Base-by-base conservation (phyloP, 2,113 vertebrate genomes). In the Cathartes aura region DNA sequence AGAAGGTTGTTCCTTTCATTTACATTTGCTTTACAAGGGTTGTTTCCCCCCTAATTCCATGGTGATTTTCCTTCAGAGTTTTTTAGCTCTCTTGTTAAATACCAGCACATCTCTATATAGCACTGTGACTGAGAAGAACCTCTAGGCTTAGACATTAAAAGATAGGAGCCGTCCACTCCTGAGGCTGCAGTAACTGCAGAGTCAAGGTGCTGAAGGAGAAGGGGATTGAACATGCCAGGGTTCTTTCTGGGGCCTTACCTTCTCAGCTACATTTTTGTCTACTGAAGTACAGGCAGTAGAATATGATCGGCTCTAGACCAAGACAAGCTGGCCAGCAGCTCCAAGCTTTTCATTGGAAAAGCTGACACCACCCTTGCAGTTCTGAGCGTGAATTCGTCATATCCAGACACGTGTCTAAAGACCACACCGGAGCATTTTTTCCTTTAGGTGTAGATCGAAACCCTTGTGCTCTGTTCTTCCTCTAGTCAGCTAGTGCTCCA, bases 401-500 rank as follows among this genome's bases (percentile, higher is more conserved):
- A 45, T 12, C 7, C 32, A 70, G 17, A 38, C 11, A 30, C 2
- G 2, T 36, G 50, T 43, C 26, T 58, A 8, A 78, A 50, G 29
- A 43, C 40, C 15, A 11, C 48, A 40, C 5, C 6, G 21, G 22
- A 53, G 24, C 32, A 14, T 38, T 48, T 47, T 36, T 76, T 40
- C 43, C 55, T 55, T 72, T 15, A 32, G 40, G 42, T 2, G 0
- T 18, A 34, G 50, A 34, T 27, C 0, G 4, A 62, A 66, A 15
- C 34, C 45, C 59, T 24, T 63, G 50, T 82, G 42, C 64, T 43
- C 47, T 87, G 34, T 12, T 40, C 34, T 50, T 30, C 26, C 52
- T 48, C 47, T 47, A 18, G 42, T 17, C 48, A 58, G 74, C 38
- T 26, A 3, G 12, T 24, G 59, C 21, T 83, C 32, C 32, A 7